Conservation (phyloP, 2,888 invertebrate species). For the Craniophora ligustri region DNA sequence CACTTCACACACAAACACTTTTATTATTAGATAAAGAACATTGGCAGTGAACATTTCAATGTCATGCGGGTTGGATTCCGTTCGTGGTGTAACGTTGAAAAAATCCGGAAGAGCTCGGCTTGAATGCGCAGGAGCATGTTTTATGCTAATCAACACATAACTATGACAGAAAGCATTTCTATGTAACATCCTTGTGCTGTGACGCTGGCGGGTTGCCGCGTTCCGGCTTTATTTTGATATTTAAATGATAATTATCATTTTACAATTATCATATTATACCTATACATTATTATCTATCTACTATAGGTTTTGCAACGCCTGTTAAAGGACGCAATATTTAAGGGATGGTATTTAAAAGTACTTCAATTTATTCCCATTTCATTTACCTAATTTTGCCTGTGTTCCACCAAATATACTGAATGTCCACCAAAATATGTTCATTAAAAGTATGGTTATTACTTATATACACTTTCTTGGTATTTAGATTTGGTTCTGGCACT, state of each 20-base stretch:
- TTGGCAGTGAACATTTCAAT: conserved; percentile 66
- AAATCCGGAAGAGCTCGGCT: conserved; percentile 74
- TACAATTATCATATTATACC: too few relatives aligned
- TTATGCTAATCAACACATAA: conserved; percentile 78
- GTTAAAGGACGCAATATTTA: too few relatives aligned
- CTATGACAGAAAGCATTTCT: conserved; percentile 84
- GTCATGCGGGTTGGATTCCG: conserved; percentile 73
- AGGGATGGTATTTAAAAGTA: too few relatives aligned
- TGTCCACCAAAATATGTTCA: too few relatives aligned
- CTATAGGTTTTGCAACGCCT: too few relatives aligned
- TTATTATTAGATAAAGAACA: conserved; percentile 59
- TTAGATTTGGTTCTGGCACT: too few relatives aligned
- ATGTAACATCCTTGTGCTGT: conserved; percentile 70
- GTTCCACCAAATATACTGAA: too few relatives aligned
- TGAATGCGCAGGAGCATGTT: conserved; percentile 71
- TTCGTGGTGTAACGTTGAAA: conserved; percentile 64
- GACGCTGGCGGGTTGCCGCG: conserved; percentile 58
- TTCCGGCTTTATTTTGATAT: conserved; percentile 54
- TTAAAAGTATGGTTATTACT: too few relatives aligned
- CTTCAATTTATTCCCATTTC: too few relatives aligned
- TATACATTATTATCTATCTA: too few relatives aligned
- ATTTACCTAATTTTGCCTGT: too few relatives aligned
- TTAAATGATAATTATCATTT: conserved; percentile 1
- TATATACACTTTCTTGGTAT: too few relatives aligned
- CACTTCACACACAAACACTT: conserved; percentile 27